Evolutionary conservation across 2,888 invertebrate genomes (phyloP).

Genomic region (Rotaria magnacalcarata): DNA sequence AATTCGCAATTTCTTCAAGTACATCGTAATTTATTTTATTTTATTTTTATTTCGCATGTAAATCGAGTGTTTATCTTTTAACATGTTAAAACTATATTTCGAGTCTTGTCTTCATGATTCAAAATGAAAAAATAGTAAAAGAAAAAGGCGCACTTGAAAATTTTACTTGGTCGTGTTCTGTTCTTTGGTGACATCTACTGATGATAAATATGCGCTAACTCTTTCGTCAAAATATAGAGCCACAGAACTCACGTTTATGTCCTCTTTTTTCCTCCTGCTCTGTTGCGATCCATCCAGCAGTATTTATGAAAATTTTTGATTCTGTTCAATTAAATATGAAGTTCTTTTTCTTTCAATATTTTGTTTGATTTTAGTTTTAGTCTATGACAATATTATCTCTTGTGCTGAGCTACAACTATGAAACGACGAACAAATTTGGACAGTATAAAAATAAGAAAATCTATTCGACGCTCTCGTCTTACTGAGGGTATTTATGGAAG

Average conservation of each 20-base stretch:
- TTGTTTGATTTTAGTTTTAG: neutral
- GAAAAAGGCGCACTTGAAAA: neutral
- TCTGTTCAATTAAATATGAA: neutral
- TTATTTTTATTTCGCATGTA: neutral
- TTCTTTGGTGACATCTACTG: slow-evolving; percentile 11
- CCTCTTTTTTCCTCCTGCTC: neutral
- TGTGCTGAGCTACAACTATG: neutral
- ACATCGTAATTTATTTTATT: fast-evolving
- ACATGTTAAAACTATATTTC: neutral
- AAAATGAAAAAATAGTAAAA: neutral
- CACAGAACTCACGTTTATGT: slow-evolving; percentile 21
- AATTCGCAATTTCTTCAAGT: neutral
- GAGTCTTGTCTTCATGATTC: neutral
- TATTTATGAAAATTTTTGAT: neutral
- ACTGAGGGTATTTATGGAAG: slow-evolving; percentile 29
- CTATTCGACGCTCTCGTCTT: slow-evolving; percentile 24
- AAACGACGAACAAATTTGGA: slow-evolving; percentile 33
- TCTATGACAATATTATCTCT: slow-evolving; percentile 18
- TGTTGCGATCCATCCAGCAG: neutral
- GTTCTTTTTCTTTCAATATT: neutral
- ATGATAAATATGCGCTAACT: neutral
- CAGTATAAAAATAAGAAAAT: slow-evolving; percentile 25
- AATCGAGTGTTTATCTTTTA: neutral
- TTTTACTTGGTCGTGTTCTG: neutral
- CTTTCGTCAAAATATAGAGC: neutral